Evolutionary conservation across 2,113 vertebrate genomes (phyloP).

Genomic region (Neolamprologus tretocephalus): DNA sequence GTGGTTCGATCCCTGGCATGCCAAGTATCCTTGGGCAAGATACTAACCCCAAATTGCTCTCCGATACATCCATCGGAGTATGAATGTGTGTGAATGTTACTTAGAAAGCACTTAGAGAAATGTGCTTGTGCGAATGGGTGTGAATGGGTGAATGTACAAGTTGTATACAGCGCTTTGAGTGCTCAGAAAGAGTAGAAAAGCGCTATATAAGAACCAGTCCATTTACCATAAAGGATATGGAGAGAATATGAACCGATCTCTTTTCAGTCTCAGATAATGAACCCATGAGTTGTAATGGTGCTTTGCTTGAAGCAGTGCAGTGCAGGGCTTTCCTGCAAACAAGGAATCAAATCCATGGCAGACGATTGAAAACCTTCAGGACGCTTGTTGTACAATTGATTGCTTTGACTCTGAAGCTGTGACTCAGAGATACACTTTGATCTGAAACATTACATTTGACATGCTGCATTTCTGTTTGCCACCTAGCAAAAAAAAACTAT

Average conservation of each 20-base stretch:
- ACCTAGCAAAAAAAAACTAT: background rate
- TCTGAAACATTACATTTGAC: background rate
- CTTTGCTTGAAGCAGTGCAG: conserved; percentile 4
- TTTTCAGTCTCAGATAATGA: background rate
- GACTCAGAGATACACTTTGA: background rate
- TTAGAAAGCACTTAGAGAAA: too few species aligned
- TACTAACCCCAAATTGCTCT: too few species aligned
- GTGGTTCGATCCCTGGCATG: too few species aligned
- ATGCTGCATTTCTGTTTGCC: background rate
- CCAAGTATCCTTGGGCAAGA: too few species aligned
- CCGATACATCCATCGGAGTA: too few species aligned
- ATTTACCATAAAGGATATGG: background rate
- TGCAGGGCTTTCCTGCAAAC: background rate
- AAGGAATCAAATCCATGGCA: background rate
- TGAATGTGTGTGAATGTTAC: too few species aligned
- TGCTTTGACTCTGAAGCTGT: background rate
- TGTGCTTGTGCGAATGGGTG: too few species aligned
- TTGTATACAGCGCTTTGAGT: too few species aligned
- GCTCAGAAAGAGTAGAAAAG: too few species aligned
- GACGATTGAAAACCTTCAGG: background rate
- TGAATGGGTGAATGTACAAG: too few species aligned
- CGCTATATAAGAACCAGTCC: too few species aligned
- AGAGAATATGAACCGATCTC: background rate
- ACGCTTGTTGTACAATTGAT: background rate
- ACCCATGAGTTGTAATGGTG: background rate